Base-by-base conservation (phyloP, 1,140 invertebrate genomes). In the Nymphalis io region DNA sequence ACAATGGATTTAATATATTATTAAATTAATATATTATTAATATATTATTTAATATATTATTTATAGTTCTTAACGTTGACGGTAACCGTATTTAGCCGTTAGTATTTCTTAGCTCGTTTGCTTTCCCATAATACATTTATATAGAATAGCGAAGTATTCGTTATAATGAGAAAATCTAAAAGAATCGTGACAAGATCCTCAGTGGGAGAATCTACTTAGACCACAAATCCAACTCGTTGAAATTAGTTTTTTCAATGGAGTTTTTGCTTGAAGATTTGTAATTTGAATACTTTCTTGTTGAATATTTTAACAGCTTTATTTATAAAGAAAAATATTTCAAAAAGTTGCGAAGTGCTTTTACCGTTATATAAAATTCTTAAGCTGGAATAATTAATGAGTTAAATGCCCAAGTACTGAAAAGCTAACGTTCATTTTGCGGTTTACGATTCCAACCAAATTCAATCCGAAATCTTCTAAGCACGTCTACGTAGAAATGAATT, bases 201-300 rank as follows among this genome's bases (percentile, higher is more conserved):
- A 46, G 42, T n/a, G 42, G 15, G 5, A 46, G n/a, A 46, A 8
- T 46, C 42, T 46, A n/a, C 42, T 46, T 46, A n/a, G 15, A 18
- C 42, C 6, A 5, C n/a, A n/a, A n/a, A 46, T 15, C 15, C 15
- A 46, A 46, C 42, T 46, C 42, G 42, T 46, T 46, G 15, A 15
- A 46, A 46, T 46, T 46, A 46, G n/a, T 46, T 8, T 46, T n/a
- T 46, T 46, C n/a, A 46, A 46, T 46, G 42, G 42, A 46, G 42
- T 15, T 15, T 46, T n/a, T 46, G 15, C 42, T 46, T 46, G 15
- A 46, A 46, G 42, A 46, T 16, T 46, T 46, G 15, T 46, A 46
- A 33, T 46, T n/a, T n/a, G n/a, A 46, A n/a, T 46, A 46, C 27
- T 46, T 46, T n/a, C 6, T 15, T n/a, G 15, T 15, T 46, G 15